Evolutionary conservation across 2,113 vertebrate genomes (phyloP), one percentile per base, ranked within the genome.

Genomic region (Paratilapia polleni): DNA sequence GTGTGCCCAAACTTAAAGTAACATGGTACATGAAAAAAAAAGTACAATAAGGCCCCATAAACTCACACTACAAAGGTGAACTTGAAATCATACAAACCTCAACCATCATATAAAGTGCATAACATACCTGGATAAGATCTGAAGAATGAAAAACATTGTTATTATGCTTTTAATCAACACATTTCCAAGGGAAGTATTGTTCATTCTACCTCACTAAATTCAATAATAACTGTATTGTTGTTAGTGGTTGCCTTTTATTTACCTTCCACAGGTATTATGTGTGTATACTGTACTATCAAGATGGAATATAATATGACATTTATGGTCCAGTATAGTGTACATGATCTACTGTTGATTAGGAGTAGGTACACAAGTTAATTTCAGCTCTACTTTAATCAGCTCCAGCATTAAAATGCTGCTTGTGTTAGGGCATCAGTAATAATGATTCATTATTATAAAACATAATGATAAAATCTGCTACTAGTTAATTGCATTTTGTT

Each of bases 401-500:
- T 49, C 24, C 66, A 70, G 47, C 43, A 8, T 73, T 73, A 52
- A 52, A 49, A 31, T 70, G 64, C 28, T 70, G 41, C 64, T 24
- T 49, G 20, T 3, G 15, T 49, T 70, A 28, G 10, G 15, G 24
- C 24, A 70, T 49, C 41, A 70, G 41, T 52, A 52, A 31, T 20
- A n/a, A 43, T 66, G n/a, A 6, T 47, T 24, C 66, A 24, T 20
- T 52, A 52, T 70, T 73, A 54, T 34, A 54, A 34, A 12, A 54
- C 11, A 0, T 14, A 54, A 52, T 31, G 43, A 31, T 73, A 52
- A 52, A n/a, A 54, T 73, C 47, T 73, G 68, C 31, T 34, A 28
- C 47, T 52, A 31, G 17, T 73, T 73, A 73, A 73, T 31, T 73
- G 68, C 68, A 73, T 73, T 52, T 70, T 28, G 43, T 70, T 70